Base-by-base conservation (phyloP, 2,888 invertebrate species). In the Meta bourneti region DNA sequence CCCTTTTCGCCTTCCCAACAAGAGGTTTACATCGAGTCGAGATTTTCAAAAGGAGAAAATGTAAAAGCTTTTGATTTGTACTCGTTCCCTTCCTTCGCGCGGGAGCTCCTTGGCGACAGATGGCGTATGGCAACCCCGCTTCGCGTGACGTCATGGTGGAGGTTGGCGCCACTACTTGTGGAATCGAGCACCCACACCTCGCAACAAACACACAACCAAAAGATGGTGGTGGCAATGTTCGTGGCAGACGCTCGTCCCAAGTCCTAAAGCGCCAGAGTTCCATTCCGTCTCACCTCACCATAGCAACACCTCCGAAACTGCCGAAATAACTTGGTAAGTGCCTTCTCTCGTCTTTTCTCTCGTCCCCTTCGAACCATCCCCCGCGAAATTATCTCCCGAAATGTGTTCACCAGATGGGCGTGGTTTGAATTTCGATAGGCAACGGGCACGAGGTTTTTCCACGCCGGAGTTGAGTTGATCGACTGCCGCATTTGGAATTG, bases 121-220 rank as follows among this genome's bases (percentile, higher is more conserved):
- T n/a, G n/a, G n/a, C 61, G 61, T 13, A 9, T 61, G 61, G 61
- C 61, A 61, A 61, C 61, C 74, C n/a, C n/a, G n/a, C n/a, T n/a
- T n/a, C n/a, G n/a, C 48, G 49, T 77, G 77, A 77, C 77, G 77
- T 77, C 77, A 77, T 34, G 8, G 16, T 11, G 49, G 77, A 7
- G 48, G 77, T 48, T 77, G 77, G 77, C 77, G 77, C 77, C 77
- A 49, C 77, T 77, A 77, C 77, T 77, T 77, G 77, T 77, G 77
- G 77, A 77, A 77, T 77, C 77, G 77, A n/a, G n/a, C n/a, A n/a
- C n/a, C n/a, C n/a, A n/a, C n/a, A n/a, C n/a, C n/a, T 16, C 48
- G 48, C 34, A 19, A 77, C 77, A 77, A 34, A 77, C 77, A 77
- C 49, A 48, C 77, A 49, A 77, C 77, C 77, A 49, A 77, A 77